Evolutionary conservation across 2,888 invertebrate genomes (phyloP).

Genomic region (Ochlodes sylvanus): DNA sequence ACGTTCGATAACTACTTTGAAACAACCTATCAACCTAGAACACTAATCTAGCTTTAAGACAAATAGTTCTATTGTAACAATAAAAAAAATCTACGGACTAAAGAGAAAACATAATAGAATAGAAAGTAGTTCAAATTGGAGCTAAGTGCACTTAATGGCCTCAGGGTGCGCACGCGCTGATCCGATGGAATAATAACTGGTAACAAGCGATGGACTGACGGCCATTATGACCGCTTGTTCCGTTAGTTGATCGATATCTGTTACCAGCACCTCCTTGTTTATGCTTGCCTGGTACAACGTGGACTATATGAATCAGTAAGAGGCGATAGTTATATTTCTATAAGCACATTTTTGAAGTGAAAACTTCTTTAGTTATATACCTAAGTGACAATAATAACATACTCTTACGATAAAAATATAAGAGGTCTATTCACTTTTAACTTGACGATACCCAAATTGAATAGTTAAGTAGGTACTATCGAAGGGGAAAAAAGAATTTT

Average conservation of each 20-base stretch:
- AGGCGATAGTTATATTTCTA: too few relatives aligned
- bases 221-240: slow-evolving; percentile 45
- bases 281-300: background rate
- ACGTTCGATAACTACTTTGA: too few relatives aligned
- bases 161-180: slow-evolving; percentile 50
- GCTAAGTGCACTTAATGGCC: slow-evolving; percentile 37
- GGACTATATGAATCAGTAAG: background rate
- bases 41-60: too few relatives aligned
- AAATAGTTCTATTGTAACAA: background rate
- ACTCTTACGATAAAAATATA: too few relatives aligned
- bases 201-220: slow-evolving; percentile 48
- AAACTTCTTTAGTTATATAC: too few relatives aligned
- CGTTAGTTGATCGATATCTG: slow-evolving; percentile 29
- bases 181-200: slow-evolving; percentile 51
- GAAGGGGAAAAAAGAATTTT: too few relatives aligned
- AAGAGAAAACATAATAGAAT: slow-evolving; percentile 6
- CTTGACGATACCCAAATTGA: too few relatives aligned
- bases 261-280: background rate
- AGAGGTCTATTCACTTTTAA: too few relatives aligned
- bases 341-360: too few relatives aligned
- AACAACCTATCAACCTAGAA: too few relatives aligned
- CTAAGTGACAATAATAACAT: too few relatives aligned
- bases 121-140: slow-evolving; percentile 28
- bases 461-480: too few relatives aligned
- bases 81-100: background rate